Conservation (phyloP, 1,140 invertebrate genomes). For the Drosophila baimaii region DNA sequence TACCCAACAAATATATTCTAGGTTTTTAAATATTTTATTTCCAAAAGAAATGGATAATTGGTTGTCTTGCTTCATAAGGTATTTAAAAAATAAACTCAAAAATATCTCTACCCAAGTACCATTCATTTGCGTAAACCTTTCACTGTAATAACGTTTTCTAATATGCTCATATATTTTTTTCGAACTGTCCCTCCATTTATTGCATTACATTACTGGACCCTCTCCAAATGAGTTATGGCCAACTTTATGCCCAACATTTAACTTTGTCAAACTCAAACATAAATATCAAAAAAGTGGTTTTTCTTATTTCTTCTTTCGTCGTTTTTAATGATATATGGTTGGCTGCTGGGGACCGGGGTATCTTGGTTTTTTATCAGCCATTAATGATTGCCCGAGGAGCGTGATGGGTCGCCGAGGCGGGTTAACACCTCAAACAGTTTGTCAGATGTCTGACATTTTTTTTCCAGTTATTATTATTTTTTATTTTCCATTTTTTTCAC, state of each 20-base stretch:
- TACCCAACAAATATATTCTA: background rate
- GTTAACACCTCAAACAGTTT: slow-evolving; percentile 44
- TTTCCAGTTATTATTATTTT: slow-evolving; percentile 40
- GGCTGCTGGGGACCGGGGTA: slow-evolving; percentile 8
- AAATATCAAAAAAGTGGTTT: slow-evolving; percentile 44
- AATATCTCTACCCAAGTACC: too few relatives aligned
- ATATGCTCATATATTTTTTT: background rate
- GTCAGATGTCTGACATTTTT: slow-evolving; percentile 47
- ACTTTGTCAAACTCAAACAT: slow-evolving; percentile 52
- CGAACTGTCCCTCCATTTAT: background rate
- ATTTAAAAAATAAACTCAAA: too few relatives aligned
- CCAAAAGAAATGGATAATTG: too few relatives aligned
- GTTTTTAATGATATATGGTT: slow-evolving; percentile 45
- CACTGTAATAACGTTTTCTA: background rate
- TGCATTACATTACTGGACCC: slow-evolving; percentile 21
- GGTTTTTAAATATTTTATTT: background rate
- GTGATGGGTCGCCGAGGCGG: slow-evolving; percentile 45
- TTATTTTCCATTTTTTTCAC: slow-evolving; percentile 16
- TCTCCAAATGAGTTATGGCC: slow-evolving; percentile 29
- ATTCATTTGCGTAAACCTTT: background rate
- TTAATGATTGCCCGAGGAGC: slow-evolving; percentile 52
- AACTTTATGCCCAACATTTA: slow-evolving; percentile 34
- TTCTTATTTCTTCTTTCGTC: slow-evolving; percentile 8
- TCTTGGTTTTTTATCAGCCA: slow-evolving; percentile 44
- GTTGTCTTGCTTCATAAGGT: too few relatives aligned